phyloP scores from a whole-genome alignment of 2,797 vertebrate genomes.

The Sitta carolinensis region DNA sequence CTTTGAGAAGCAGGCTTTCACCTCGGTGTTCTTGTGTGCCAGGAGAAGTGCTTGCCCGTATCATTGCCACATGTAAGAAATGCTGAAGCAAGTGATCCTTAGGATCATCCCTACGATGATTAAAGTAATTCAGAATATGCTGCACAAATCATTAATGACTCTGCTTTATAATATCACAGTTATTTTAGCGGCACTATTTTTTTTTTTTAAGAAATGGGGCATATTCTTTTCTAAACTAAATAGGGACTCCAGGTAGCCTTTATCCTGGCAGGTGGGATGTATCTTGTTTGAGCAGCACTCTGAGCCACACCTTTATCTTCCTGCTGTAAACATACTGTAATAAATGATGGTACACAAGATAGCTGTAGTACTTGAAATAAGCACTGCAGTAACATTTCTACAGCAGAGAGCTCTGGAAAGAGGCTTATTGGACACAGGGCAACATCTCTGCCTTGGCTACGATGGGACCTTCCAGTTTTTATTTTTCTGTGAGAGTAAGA shows the following conservation, averaged over 20 bases:
- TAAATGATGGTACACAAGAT: neutral
- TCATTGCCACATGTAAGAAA: neutral
- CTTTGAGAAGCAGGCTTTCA: neutral
- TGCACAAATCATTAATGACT: neutral
- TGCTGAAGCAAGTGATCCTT: neutral
- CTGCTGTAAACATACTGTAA: neutral
- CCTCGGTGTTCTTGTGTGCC: neutral
- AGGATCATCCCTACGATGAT: neutral
- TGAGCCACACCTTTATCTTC: neutral
- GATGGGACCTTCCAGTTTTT: neutral
- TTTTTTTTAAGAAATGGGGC: neutral
- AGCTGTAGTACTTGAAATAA: neutral
- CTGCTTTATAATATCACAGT: neutral
- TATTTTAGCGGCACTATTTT: neutral
- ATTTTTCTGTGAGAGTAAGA: neutral
- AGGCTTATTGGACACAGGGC: neutral
- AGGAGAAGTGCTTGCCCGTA: neutral
- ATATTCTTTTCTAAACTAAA: neutral
- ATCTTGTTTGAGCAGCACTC: neutral
- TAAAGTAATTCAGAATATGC: neutral
- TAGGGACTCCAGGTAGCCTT: neutral
- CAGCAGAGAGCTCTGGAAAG: neutral
- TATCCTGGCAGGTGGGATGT: neutral
- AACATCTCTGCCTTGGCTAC: neutral
- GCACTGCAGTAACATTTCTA: neutral